Percentiles rank a stretch among this genome's conserved stretches.
phyloP scores from a whole-genome alignment of 2,888 invertebrate genomes.

The Nomada ruficornis region DNA sequence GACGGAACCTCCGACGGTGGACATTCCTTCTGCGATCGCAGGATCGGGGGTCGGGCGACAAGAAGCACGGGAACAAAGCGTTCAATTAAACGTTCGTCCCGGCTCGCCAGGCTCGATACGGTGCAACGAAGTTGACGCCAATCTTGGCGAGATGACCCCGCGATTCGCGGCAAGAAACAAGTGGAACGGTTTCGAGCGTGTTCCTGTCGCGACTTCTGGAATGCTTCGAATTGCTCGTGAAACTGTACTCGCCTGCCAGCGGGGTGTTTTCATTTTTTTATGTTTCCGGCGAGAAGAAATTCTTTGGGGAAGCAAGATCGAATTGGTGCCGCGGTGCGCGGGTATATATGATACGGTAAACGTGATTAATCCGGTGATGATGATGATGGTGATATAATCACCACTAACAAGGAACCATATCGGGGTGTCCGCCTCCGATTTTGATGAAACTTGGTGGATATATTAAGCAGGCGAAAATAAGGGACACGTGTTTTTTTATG shows the following conservation, averaged over 20 bases:
- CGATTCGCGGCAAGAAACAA: conserved; percentile 1
- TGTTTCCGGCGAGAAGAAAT: not conserved
- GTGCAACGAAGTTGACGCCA: conserved; percentile 56
- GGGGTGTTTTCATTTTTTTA: not conserved
- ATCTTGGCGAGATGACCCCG: conserved; percentile 20
- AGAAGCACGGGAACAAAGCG: conserved; percentile 60
- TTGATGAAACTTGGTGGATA: too few species aligned
- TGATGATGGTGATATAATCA: too few species aligned
- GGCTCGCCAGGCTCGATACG: conserved; percentile 24
- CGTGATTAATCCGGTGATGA: too few species aligned
- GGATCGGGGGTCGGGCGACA: conserved; percentile 40
- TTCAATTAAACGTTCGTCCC: conserved; percentile 64
- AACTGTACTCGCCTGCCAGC: not conserved
- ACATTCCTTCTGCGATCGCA: conserved; percentile 61
- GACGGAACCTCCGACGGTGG: conserved; percentile 21
- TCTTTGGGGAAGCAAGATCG: not conserved
- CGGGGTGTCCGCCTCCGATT: too few species aligned
- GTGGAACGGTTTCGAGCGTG: not conserved
- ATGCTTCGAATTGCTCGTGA: conserved; percentile 9
- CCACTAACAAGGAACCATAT: too few species aligned
- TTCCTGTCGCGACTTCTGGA: not conserved
- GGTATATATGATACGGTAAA: too few species aligned
- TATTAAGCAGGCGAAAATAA: too few species aligned
- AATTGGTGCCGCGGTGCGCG: too few species aligned
- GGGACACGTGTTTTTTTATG: too few species aligned